Conservation (phyloP, 2,888 invertebrate species). For the Athetis lepigone region DNA sequence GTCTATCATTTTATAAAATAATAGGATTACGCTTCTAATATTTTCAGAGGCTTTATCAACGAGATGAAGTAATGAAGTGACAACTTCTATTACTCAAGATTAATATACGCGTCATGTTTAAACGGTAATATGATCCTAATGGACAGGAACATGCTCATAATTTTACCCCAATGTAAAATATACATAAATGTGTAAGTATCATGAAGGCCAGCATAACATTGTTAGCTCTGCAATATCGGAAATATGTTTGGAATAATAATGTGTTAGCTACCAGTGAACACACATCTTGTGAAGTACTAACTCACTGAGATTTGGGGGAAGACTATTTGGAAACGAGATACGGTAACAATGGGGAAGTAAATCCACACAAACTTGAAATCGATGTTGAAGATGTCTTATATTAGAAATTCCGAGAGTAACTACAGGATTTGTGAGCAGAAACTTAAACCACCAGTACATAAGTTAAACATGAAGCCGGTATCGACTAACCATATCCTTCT, state of each 20-base stretch:
- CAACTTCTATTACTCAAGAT: constrained; percentile 6
- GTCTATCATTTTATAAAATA: constrained; percentile 10
- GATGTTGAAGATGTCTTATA: constrained; percentile 29
- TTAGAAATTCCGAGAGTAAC: constrained; percentile 23
- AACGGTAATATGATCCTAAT: constrained; percentile 11
- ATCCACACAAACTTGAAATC: constrained; percentile 18
- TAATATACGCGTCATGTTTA: constrained; percentile 2
- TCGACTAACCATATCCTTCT: not conserved
- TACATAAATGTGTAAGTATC: not conserved
- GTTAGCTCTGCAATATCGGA: constrained; percentile 43
- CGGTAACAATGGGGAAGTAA: constrained; percentile 17
- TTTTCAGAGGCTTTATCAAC: not conserved
- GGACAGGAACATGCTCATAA: not conserved
- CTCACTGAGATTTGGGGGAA: constrained; percentile 7
- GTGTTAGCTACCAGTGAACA: constrained; percentile 30
- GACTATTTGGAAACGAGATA: constrained; percentile 7
- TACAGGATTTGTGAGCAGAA: constrained; percentile 16
- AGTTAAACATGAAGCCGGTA: constrained; percentile 19
- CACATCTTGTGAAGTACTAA: constrained; percentile 21
- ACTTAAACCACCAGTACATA: constrained; percentile 32
- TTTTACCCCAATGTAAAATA: not conserved
- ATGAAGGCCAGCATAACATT: constrained; percentile 15
- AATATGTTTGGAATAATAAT: constrained; percentile 48
- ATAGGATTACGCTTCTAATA: not conserved
- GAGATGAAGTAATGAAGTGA: not conserved